phyloP scores from a whole-genome alignment of 2,888 invertebrate species.

The Dryomyza anilis region DNA sequence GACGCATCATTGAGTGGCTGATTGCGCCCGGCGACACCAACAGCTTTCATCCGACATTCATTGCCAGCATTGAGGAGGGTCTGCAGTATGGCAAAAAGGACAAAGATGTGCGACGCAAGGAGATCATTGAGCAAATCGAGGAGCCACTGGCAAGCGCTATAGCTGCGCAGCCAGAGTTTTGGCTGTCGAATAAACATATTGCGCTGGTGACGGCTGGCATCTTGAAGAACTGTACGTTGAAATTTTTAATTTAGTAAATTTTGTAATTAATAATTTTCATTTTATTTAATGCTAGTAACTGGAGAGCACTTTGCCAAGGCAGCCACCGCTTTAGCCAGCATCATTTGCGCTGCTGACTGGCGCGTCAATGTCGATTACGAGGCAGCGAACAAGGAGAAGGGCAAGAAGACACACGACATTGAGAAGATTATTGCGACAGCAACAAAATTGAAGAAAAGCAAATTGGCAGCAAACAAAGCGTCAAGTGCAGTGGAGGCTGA shows the following conservation, averaged over 20 bases:
- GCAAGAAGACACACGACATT: conserved; percentile 41
- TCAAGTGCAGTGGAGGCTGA: conserved; percentile 5
- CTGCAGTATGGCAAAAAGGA: conserved; percentile 78
- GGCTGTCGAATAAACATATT: conserved; percentile 72
- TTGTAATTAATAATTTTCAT: too few relatives aligned
- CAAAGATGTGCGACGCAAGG: conserved; percentile 68
- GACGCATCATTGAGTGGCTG: conserved; percentile 85
- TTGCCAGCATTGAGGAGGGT: conserved; percentile 76
- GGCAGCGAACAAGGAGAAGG: conserved; percentile 33
- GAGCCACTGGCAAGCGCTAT: conserved; percentile 67
- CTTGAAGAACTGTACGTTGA: conserved; percentile 65
- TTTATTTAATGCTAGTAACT: too few relatives aligned
- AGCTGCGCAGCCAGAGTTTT: conserved; percentile 67
- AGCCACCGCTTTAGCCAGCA: conserved; percentile 61
- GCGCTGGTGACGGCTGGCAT: conserved; percentile 74
- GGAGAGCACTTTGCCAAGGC: conserved; percentile 61
- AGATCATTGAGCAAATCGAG: conserved; percentile 72
- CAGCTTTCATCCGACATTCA: conserved; percentile 82
- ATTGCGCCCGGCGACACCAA: conserved; percentile 80
- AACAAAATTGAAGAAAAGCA: conserved; percentile 45
- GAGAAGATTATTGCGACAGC: conserved; percentile 48
- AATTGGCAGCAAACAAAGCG: conserved; percentile 11
- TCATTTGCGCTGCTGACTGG: conserved; percentile 65
- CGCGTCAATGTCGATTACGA: conserved; percentile 56
- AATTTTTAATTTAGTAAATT: neutral